These are phyloP conservation scores for Cherax destructor DNA, from an alignment of 1,140 invertebrate genomes.

Conservation along the genomic window DNA sequence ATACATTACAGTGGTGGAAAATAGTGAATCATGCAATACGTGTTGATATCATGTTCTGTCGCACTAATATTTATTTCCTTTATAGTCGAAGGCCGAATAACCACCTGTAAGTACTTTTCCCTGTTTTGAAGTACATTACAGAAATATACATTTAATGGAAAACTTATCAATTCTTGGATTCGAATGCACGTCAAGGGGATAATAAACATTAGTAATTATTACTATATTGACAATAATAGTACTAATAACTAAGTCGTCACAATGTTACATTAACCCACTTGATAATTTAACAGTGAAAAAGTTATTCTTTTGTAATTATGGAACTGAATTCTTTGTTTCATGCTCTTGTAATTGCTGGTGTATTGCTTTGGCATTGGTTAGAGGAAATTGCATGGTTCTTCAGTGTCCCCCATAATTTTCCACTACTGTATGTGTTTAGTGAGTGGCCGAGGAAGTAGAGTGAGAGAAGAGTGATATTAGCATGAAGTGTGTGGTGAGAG, in stretches of 20 bases:
- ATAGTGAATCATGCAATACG: conserved; percentile 48
- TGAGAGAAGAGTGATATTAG: background rate
- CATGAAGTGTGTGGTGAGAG: background rate
- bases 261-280: conserved; percentile 9
- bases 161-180: background rate
- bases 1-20: conserved; percentile 42
- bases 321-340: background rate
- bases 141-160: conserved; percentile 1
- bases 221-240: background rate
- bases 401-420: conserved; percentile 23
- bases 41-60: conserved; percentile 25
- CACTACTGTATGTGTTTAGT: conserved; percentile 35
- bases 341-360: conserved; percentile 10
- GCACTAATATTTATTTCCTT: conserved; percentile 60
- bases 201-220: background rate
- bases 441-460: background rate
- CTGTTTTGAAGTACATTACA: conserved; percentile 53
- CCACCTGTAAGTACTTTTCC: conserved; percentile 57
- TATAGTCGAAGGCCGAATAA: conserved; percentile 64
- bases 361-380: conserved; percentile 33
- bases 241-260: conserved; percentile 9
- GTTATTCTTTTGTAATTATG: background rate
- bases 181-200: conserved; percentile 25
- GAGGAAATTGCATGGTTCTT: conserved; percentile 49
- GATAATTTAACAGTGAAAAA: conserved; percentile 11